phyloP scores from a whole-genome alignment of 2,888 invertebrate genomes.

The Tipula vernalis region DNA sequence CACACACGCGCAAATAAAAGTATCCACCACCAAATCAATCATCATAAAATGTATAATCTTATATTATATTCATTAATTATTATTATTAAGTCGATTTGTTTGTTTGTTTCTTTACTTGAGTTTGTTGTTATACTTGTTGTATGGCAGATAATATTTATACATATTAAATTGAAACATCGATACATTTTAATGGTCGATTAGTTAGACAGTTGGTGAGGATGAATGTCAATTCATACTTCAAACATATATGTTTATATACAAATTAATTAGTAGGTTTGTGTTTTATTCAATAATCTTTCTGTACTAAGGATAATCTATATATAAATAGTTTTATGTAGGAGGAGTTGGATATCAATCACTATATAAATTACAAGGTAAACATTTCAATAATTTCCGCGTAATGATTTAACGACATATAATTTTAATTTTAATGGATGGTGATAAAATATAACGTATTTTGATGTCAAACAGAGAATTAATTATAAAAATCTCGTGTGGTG shows the following conservation, averaged over 20 bases:
- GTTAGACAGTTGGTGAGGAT: background rate
- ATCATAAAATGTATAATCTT: background rate
- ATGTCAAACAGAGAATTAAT: no score
- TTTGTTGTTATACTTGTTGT: background rate
- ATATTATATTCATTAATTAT: background rate
- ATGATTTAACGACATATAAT: no score
- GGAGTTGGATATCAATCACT: background rate
- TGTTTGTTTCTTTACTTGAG: background rate
- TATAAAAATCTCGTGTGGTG: no score
- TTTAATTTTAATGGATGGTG: no score
- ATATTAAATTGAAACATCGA: background rate
- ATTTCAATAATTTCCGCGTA: background rate
- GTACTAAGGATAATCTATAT: background rate
- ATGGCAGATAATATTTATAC: background rate
- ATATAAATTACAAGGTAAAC: background rate
- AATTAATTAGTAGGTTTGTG: background rate
- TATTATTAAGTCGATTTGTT: background rate
- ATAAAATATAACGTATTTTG: no score
- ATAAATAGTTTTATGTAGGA: background rate
- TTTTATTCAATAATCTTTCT: background rate
- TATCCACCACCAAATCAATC: background rate
- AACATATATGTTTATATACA: background rate
- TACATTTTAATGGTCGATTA: background rate
- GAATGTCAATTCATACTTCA: background rate
- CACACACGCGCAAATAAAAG: no score